Percentiles rank a stretch among this genome's conserved stretches.
Conservation (phyloP, 2,113 vertebrate genomes). For the Uria aalge region DNA sequence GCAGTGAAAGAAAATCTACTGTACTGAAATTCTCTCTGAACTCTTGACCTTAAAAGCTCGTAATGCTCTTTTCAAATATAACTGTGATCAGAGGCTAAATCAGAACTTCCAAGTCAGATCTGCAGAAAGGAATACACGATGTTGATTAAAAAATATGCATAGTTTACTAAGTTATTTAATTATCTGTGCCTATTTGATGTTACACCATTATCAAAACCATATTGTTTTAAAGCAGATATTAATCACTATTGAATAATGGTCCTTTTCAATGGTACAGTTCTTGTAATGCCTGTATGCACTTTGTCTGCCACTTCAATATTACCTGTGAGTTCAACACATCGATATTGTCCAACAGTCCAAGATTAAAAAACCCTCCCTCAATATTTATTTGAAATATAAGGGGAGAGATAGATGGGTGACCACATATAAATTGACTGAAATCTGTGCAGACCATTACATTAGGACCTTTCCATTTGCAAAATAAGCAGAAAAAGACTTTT, state of each 20-base stretch:
- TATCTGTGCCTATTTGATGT: background rate
- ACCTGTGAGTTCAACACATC: background rate
- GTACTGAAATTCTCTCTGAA: background rate
- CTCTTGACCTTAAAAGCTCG: background rate
- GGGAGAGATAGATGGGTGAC: background rate
- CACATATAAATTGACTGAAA: background rate
- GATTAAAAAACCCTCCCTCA: background rate
- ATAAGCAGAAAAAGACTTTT: background rate
- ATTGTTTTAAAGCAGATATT: background rate
- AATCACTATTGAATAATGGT: background rate
- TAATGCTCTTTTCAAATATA: background rate
- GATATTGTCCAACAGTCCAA: background rate
- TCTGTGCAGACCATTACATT: background rate
- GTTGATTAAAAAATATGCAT: background rate
- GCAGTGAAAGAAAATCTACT: background rate
- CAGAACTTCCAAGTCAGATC: background rate
- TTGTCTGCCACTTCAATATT: background rate
- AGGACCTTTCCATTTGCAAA: background rate
- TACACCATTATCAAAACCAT: background rate
- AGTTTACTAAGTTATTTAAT: background rate
- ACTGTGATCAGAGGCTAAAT: background rate
- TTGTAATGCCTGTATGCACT: background rate
- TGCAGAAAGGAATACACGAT: background rate
- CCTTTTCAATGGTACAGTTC: background rate
- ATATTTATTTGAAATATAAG: background rate